These are phyloP conservation scores for Chauna torquata DNA, from an alignment of 2,113 vertebrate genomes.

Conservation along the genomic window DNA sequence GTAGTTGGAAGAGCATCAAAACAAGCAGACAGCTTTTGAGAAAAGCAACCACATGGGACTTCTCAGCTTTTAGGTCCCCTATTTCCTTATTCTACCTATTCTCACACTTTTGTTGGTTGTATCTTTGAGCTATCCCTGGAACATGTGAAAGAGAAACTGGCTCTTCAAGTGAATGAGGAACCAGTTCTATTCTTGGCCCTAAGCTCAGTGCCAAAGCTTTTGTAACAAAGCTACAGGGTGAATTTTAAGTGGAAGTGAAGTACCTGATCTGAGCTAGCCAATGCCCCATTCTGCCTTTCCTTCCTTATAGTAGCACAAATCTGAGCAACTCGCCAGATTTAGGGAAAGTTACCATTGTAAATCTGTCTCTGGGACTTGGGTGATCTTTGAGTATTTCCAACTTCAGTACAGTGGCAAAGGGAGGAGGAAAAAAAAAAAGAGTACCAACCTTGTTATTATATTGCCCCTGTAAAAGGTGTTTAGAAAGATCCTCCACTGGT, in stretches of 20 bases:
- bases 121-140: not conserved
- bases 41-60: constrained; percentile 20
- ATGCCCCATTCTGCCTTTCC: not conserved
- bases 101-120: not conserved
- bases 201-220: not conserved
- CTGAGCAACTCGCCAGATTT: not conserved
- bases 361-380: not conserved
- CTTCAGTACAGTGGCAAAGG: not conserved
- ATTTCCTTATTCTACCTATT: not conserved
- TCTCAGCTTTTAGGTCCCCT: constrained; percentile 12
- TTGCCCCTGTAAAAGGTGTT: not conserved
- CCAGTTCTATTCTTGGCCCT: not conserved
- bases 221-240: not conserved
- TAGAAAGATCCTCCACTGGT: not conserved
- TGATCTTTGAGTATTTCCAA: not conserved
- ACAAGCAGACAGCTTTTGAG: constrained; percentile 28
- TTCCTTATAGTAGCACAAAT: not conserved
- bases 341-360: not conserved
- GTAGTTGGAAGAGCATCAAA: constrained; percentile 33
- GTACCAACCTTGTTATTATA: not conserved
- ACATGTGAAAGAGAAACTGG: not conserved
- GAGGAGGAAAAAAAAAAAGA: fast-evolving
- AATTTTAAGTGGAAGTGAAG: not conserved
- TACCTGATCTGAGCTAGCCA: not conserved
- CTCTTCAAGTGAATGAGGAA: constrained; percentile 3